phyloP scores from a whole-genome alignment of 2,888 invertebrate genomes.

The Spicauda simplicius region DNA sequence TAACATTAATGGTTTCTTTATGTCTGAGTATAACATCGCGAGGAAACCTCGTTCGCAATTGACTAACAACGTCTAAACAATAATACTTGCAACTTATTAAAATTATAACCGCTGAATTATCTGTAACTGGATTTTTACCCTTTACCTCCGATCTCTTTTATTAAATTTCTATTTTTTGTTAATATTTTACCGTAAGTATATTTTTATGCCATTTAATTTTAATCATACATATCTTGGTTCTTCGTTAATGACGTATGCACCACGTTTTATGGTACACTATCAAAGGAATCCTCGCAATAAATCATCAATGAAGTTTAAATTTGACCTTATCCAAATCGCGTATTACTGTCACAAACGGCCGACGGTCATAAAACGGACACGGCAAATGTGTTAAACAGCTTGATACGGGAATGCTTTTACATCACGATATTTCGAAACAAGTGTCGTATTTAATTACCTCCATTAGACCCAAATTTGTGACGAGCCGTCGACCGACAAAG shows the following conservation, averaged over 20 bases:
- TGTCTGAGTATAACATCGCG: too few species aligned
- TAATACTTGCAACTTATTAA: too few species aligned
- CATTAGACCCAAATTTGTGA: constrained; percentile 72
- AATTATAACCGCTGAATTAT: too few species aligned
- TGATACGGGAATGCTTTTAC: constrained; percentile 79
- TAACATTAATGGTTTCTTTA: too few species aligned
- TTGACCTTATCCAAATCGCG: constrained; percentile 23
- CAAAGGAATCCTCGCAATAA: constrained; percentile 7
- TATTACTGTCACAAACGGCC: constrained; percentile 26
- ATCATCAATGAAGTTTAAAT: constrained; percentile 18
- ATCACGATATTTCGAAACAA: constrained; percentile 74
- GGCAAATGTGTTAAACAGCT: constrained; percentile 78
- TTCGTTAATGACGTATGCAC: background rate
- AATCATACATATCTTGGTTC: too few species aligned
- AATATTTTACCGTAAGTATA: too few species aligned
- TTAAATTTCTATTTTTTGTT: too few species aligned
- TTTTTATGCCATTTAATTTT: too few species aligned
- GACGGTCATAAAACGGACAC: constrained; percentile 54
- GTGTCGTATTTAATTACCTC: constrained; percentile 76
- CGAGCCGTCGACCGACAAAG: constrained; percentile 69
- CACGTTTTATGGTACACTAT: background rate
- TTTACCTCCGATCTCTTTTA: too few species aligned
- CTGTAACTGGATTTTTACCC: too few species aligned
- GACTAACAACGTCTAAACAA: too few species aligned
- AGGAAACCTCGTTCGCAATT: too few species aligned